Conservation (phyloP, 2,888 invertebrate species). For the Chesias legatella region DNA sequence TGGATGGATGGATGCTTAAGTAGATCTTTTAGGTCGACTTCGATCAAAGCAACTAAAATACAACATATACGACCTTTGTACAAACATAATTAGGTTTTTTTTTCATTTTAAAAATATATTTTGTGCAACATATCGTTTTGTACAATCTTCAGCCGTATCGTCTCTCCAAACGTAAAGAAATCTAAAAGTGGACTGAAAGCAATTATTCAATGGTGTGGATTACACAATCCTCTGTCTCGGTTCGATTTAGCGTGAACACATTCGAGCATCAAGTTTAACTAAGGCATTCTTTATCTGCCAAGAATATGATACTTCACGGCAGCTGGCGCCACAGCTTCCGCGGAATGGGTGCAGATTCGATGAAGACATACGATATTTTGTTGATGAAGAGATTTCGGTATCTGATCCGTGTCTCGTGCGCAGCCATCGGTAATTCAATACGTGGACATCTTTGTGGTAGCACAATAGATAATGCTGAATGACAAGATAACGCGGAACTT, state of each 20-base stretch:
- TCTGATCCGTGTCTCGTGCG: conserved; percentile 68
- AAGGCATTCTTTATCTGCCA: conserved; percentile 67
- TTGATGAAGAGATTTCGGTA: conserved; percentile 67
- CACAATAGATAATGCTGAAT: conserved; percentile 63
- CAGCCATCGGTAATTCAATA: conserved; percentile 63
- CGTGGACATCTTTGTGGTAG: conserved; percentile 61
- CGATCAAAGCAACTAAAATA: too few relatives aligned
- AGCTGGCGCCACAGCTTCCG: conserved; percentile 76
- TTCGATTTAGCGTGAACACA: conserved; percentile 73
- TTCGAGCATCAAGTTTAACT: conserved; percentile 63
- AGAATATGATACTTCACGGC: conserved; percentile 63
- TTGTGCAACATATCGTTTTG: too few relatives aligned
- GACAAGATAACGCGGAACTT: conserved; percentile 40
- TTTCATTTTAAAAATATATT: too few relatives aligned
- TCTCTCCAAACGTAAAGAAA: conserved; percentile 33
- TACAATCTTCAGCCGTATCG: too few relatives aligned
- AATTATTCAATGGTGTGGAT: conserved; percentile 59
- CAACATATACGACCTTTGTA: too few relatives aligned
- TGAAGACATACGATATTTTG: conserved; percentile 71
- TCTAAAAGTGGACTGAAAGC: conserved; percentile 50
- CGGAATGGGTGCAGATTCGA: conserved; percentile 57
- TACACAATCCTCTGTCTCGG: conserved; percentile 65
- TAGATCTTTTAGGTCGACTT: too few relatives aligned
- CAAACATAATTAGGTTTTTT: too few relatives aligned
- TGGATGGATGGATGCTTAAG: too few relatives aligned